Evolutionary conservation across 1,140 invertebrate genomes (phyloP).

Genomic region (Drosophila watanabei): DNA sequence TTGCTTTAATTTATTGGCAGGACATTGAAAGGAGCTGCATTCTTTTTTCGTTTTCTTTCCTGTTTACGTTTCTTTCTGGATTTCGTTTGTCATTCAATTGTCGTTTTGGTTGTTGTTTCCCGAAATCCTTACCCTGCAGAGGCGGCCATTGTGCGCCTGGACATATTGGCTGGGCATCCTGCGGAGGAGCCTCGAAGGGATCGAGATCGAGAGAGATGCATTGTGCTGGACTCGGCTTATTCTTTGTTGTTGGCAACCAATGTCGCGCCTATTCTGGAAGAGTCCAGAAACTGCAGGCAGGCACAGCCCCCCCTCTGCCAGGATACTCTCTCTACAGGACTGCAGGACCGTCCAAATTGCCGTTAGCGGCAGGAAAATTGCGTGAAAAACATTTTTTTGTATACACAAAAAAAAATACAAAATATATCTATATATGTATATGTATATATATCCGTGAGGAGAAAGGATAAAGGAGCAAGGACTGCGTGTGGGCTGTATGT

Average conservation of each 20-base stretch:
- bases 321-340: background rate
- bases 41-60: background rate
- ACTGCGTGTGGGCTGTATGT: background rate
- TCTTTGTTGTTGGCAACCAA: constrained; percentile 10
- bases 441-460: background rate
- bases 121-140: background rate
- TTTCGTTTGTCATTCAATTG: background rate
- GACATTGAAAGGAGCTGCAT: background rate
- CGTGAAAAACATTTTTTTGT: constrained; percentile 48
- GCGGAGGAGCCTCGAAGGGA: constrained; percentile 1
- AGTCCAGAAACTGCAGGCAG: constrained; percentile 6
- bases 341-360: constrained; percentile 21
- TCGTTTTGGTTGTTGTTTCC: background rate
- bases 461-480: background rate
- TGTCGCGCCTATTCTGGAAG: constrained; percentile 4
- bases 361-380: constrained; percentile 39
- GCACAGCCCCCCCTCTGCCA: background rate
- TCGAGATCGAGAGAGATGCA: background rate
- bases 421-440: background rate
- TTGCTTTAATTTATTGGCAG: background rate
- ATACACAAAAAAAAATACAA: constrained; percentile 1
- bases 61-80: background rate
- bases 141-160: background rate
- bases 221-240: background rate
- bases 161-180: background rate